These are phyloP conservation scores for Andrena marginata DNA, from an alignment of 2,888 invertebrate species.

Conservation along the genomic window DNA sequence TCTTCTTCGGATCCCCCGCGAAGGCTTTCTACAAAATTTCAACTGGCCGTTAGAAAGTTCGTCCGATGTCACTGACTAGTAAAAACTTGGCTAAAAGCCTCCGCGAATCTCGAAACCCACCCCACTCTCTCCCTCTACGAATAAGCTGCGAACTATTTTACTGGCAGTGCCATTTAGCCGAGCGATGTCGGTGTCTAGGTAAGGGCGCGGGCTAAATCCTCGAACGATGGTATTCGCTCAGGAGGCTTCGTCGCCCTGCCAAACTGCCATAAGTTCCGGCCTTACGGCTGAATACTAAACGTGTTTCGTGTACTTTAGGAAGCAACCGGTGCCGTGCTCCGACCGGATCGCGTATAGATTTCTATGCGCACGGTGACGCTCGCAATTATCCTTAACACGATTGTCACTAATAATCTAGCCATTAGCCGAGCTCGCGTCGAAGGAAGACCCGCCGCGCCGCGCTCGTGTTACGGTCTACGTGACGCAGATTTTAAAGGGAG, in stretches of 20 bases:
- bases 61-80: slow-evolving; percentile 43
- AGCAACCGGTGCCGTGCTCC: slow-evolving; percentile 59
- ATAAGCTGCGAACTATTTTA: slow-evolving; percentile 68
- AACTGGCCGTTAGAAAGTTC: slow-evolving; percentile 61
- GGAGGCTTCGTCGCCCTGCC: slow-evolving; percentile 24
- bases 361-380: slow-evolving; percentile 65
- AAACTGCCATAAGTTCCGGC: slow-evolving; percentile 66
- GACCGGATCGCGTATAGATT: slow-evolving; percentile 63
- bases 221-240: slow-evolving; percentile 53
- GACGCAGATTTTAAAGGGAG: slow-evolving; percentile 49
- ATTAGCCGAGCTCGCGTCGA: slow-evolving; percentile 67
- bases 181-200: slow-evolving; percentile 40
- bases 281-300: slow-evolving; percentile 55
- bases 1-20: slow-evolving; percentile 30
- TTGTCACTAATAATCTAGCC: slow-evolving; percentile 72
- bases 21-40: slow-evolving; percentile 47
- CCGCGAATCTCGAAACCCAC: slow-evolving; percentile 34
- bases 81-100: slow-evolving; percentile 54
- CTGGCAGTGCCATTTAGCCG: slow-evolving; percentile 60
- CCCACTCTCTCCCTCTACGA: slow-evolving; percentile 25
- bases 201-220: slow-evolving; percentile 60
- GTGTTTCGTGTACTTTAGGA: slow-evolving; percentile 49
- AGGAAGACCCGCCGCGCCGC: slow-evolving; percentile 15
- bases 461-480: slow-evolving; percentile 50
- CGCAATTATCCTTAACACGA: slow-evolving; percentile 73